Evolutionary conservation across 1,140 invertebrate species (phyloP).

Genomic region (Caenorhabditis remanei): DNA sequence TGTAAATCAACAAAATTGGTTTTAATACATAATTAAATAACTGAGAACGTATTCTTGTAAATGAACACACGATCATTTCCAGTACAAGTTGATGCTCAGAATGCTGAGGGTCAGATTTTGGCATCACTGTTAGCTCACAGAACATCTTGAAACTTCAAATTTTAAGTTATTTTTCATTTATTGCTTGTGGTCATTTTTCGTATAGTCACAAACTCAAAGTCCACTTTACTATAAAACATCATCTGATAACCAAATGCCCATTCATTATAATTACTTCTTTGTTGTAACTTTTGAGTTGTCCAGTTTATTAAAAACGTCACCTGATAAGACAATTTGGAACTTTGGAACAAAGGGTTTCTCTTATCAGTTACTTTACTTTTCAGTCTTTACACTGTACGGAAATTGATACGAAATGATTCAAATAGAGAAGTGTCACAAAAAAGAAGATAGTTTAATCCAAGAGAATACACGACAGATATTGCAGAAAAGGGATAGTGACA

Average conservation of each 20-base stretch:
- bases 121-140: no score
- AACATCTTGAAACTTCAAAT: no score
- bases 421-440: background rate
- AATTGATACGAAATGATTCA: background rate
- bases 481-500: background rate
- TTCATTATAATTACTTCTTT: no score
- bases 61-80: no score
- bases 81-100: no score
- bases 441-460: background rate
- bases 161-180: no score
- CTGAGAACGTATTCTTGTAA: no score
- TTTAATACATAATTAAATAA: no score
- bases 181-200: background rate
- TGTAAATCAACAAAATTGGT: no score
- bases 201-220: constrained; percentile 38
- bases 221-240: background rate
- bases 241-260: background rate
- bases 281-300: background rate
- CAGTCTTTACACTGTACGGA: background rate
- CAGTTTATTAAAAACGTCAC: background rate
- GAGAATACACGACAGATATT: background rate
- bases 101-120: no score
- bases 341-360: constrained; percentile 11
- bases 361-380: constrained; percentile 44
- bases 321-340: constrained; percentile 26